Conservation (phyloP, 1,140 invertebrate genomes). For the Chelonus insularis region DNA sequence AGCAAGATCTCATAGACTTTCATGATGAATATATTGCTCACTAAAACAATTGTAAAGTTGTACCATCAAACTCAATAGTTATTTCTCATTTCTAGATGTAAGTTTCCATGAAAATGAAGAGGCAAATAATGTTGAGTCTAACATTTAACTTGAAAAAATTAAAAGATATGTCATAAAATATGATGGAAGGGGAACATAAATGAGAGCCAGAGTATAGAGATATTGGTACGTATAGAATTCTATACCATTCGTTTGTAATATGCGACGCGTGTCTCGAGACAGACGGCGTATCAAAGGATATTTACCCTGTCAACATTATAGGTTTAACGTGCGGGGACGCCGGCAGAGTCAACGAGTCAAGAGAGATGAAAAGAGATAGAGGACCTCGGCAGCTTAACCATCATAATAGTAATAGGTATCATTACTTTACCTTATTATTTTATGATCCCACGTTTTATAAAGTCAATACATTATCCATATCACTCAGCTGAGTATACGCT, state of each 20-base stretch:
- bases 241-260: constrained; percentile 30
- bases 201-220: no score
- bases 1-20: background rate
- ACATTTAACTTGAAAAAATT: background rate
- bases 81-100: constrained; percentile 4
- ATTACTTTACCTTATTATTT: constrained; percentile 49
- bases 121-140: no score
- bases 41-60: background rate
- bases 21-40: no score
- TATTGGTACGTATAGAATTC: constrained; percentile 18
- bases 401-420: constrained; percentile 47
- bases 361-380: constrained; percentile 13
- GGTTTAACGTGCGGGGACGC: constrained; percentile 32
- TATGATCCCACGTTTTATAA: constrained; percentile 40
- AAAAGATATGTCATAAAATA: constrained; percentile 7
- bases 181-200: no score
- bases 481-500: constrained; percentile 16
- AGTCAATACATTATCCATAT: constrained; percentile 44
- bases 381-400: constrained; percentile 34
- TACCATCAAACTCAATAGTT: constrained; percentile 10
- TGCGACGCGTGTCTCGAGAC: constrained; percentile 47
- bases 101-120: constrained; percentile 12
- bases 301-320: constrained; percentile 50
- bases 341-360: constrained; percentile 6
- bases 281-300: constrained; percentile 51